Conservation (phyloP, 2,888 invertebrate species). For the Apamea crenata region DNA sequence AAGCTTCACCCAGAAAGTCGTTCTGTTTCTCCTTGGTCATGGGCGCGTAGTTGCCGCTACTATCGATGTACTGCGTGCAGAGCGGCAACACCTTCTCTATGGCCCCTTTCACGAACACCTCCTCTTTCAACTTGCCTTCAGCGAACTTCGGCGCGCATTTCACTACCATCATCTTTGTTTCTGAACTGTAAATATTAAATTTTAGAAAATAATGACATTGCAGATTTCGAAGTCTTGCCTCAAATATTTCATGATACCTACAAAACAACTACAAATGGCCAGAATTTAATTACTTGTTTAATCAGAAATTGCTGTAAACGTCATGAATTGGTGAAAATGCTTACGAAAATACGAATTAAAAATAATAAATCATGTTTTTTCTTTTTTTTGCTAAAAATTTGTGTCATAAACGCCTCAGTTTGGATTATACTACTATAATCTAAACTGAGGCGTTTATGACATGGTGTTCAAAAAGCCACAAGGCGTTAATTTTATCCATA, state of each 20-base stretch:
- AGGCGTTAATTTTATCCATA: not conserved
- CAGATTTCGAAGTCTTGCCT: not conserved
- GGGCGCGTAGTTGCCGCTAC: slow-evolving; percentile 93
- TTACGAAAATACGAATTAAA: not conserved
- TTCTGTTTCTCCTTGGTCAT: slow-evolving; percentile 95
- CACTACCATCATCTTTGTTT: slow-evolving; percentile 99
- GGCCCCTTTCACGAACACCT: slow-evolving; percentile 98
- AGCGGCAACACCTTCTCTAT: slow-evolving; percentile 96
- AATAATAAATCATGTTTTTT: not conserved
- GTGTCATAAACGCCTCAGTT: too few relatives aligned
- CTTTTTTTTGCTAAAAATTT: too few relatives aligned
- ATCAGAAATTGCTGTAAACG: not conserved
- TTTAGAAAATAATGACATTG: not conserved
- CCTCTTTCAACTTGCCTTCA: slow-evolving; percentile 93
- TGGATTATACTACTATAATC: not conserved
- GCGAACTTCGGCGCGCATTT: slow-evolving; percentile 96
- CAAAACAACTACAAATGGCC: not conserved
- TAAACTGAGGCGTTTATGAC: not conserved
- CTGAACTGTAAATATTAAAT: slow-evolving; percentile 91
- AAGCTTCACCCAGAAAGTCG: slow-evolving; percentile 94
- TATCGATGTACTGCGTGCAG: slow-evolving; percentile 94
- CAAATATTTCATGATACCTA: not conserved
- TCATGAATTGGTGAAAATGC: too few relatives aligned
- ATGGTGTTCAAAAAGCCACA: not conserved
- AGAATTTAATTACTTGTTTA: not conserved